Percentiles rank a stretch among this genome's conserved stretches.
These are phyloP conservation scores for Drosophila sulfurigaster DNA, from an alignment of 1,140 invertebrate genomes.

Conservation along the genomic window DNA sequence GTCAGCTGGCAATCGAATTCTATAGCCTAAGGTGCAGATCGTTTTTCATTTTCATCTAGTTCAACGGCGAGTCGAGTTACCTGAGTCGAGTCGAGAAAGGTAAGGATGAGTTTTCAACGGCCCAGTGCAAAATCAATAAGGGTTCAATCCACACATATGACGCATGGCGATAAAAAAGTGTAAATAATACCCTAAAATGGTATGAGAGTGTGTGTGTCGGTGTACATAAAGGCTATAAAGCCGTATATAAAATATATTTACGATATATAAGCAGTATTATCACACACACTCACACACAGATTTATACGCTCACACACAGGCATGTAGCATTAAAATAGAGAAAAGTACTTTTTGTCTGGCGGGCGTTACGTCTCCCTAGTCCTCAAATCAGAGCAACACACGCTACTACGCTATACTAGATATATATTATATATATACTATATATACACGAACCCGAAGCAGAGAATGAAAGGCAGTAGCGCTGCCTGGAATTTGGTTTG, in stretches of 20 bases:
- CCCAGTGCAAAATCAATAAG: slow-evolving; percentile 9
- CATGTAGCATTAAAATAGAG: slow-evolving; percentile 36
- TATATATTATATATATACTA: not conserved
- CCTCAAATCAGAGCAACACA: slow-evolving; percentile 24
- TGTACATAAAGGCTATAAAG: slow-evolving; percentile 10
- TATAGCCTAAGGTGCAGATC: not conserved
- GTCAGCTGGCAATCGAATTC: not conserved
- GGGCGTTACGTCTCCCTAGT: slow-evolving; percentile 38
- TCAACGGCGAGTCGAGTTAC: not conserved
- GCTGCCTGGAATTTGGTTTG: slow-evolving; percentile 18
- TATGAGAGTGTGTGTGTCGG: not conserved
- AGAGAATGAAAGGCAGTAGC: slow-evolving; percentile 24
- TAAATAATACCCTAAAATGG: slow-evolving; percentile 59
- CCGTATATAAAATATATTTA: slow-evolving; percentile 41
- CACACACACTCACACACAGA: slow-evolving; percentile 11
- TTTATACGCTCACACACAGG: slow-evolving; percentile 9
- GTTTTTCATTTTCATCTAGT: not conserved
- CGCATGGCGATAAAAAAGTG: slow-evolving; percentile 19
- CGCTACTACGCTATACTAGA: slow-evolving; percentile 6
- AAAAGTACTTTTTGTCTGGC: slow-evolving; percentile 22
- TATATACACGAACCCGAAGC: slow-evolving; percentile 14
- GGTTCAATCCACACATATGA: slow-evolving; percentile 10
- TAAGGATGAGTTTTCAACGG: not conserved
- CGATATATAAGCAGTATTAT: slow-evolving; percentile 31
- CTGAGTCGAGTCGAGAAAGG: slow-evolving; percentile 13